Base-by-base conservation (phyloP, 2,888 invertebrate species). In the Acrocyrtus sp. region DNA sequence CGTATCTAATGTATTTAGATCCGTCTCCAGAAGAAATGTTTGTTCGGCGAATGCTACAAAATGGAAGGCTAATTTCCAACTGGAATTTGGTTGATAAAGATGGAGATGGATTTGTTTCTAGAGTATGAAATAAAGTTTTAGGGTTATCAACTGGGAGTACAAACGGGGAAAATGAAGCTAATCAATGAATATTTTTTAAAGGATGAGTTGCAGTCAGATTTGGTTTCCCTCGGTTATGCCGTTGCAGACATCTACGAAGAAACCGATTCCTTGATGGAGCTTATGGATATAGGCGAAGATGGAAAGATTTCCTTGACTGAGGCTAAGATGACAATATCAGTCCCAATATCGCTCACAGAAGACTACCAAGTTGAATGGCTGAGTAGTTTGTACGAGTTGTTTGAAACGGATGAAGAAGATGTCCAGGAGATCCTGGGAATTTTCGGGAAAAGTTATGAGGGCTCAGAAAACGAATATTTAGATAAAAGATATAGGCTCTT, bases 1-100 rank as follows among this genome's bases (percentile, higher is more conserved):
- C n/a, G n/a, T n/a, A n/a, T n/a, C n/a, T 26, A 21, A 22, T 21
- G 8, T 50, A 27, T 63, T 4, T 10, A 67, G 67, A 67, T n/a
- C 67, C 57, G 2, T 19, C 45, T 21, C 68, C 68, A 29, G 68
- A 68, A 24, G 68, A 68, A 29, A 60, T 60, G 50, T 67, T 41
- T 19, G 24, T 67, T n/a, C 57, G 67, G 4, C 17, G 39, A 24
- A 2, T 67, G 2, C 19, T 57, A 41, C 57, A 58, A 26, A 57
- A 50, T 15, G 57, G 58, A 43, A 29, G 51, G 19, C 10, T 67
- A 21, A 21, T 2, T 19, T n/a, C 41, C 1, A 39, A 67, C 19
- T 57, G 57, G 58, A 24, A 50, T 1, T 19, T 26, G 19, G 26
- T 67, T 26, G 67, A 67, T 41, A 27, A 17, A 21, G 50, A 67